Conservation (phyloP, 2,797 vertebrate species). For the Phyllotis vaccarum region DNA sequence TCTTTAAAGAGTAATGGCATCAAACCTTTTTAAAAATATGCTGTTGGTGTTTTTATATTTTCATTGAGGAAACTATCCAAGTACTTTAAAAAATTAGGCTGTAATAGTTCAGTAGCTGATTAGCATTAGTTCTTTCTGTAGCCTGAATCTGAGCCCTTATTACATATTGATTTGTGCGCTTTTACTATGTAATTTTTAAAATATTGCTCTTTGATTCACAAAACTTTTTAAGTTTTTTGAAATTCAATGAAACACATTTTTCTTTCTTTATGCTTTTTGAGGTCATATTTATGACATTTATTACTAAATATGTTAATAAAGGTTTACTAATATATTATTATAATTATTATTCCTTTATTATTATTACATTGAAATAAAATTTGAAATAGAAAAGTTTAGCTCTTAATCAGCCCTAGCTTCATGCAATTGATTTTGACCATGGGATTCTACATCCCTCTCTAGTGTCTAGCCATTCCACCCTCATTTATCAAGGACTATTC, state of each 20-base stretch:
- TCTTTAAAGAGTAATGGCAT: not conserved
- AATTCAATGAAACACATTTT: not conserved
- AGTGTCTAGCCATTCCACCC: not conserved
- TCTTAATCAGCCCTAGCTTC: not conserved
- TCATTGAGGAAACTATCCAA: not conserved
- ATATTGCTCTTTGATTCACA: not conserved
- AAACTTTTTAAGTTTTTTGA: not conserved
- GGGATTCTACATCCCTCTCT: not conserved
- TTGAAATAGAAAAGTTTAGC: not conserved
- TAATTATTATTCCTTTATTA: not conserved
- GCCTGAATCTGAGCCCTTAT: not conserved
- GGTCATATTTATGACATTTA: not conserved
- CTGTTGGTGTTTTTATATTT: not conserved
- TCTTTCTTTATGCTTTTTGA: conserved; percentile 3
- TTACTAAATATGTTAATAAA: not conserved
- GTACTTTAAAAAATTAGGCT: not conserved
- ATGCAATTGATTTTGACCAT: conserved; percentile 18
- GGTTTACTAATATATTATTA: not conserved
- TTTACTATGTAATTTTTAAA: not conserved
- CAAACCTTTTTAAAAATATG: not conserved
- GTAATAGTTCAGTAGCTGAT: not conserved
- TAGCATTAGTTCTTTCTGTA: not conserved
- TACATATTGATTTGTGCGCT: not conserved
- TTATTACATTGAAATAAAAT: not conserved
- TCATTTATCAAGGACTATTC: not conserved